These are phyloP conservation scores for Balearica regulorum DNA, from an alignment of 2,797 vertebrate genomes.

Conservation along the genomic window DNA sequence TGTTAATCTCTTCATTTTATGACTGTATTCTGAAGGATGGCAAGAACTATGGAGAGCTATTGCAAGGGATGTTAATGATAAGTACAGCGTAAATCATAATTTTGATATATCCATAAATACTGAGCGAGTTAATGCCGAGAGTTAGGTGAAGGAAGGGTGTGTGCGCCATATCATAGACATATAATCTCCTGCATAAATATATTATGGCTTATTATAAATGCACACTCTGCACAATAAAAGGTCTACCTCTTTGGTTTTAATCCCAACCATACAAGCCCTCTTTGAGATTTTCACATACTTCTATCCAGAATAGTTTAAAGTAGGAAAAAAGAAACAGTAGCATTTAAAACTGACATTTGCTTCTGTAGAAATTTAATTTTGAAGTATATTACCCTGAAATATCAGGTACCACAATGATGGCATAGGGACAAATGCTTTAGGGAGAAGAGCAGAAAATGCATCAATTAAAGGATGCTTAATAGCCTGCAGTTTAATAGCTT, in stretches of 20 bases:
- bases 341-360: slow-evolving; percentile 12
- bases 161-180: background rate
- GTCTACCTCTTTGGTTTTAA: background rate
- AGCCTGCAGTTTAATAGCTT: slow-evolving; percentile 11
- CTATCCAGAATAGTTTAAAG: background rate
- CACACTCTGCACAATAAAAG: background rate
- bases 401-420: background rate
- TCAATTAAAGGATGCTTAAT: slow-evolving; percentile 42
- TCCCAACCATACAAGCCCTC: background rate
- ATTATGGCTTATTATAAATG: slow-evolving; percentile 36
- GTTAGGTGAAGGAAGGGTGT: slow-evolving; percentile 7
- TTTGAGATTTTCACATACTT: background rate
- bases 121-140: slow-evolving; percentile 21
- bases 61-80: slow-evolving; percentile 24
- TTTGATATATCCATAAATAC: slow-evolving; percentile 42
- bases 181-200: slow-evolving; percentile 31
- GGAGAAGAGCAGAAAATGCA: background rate
- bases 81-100: slow-evolving; percentile 34
- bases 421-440: background rate
- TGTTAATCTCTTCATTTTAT: slow-evolving; percentile 54
- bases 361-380: slow-evolving; percentile 21
- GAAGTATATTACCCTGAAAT: slow-evolving; percentile 13
- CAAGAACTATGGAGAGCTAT: slow-evolving; percentile 15
- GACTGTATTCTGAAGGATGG: slow-evolving; percentile 40
- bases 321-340: background rate